Percentiles rank a stretch among this genome's conserved stretches.
phyloP scores from a whole-genome alignment of 2,113 vertebrate genomes.

The Perca schrenkii region DNA sequence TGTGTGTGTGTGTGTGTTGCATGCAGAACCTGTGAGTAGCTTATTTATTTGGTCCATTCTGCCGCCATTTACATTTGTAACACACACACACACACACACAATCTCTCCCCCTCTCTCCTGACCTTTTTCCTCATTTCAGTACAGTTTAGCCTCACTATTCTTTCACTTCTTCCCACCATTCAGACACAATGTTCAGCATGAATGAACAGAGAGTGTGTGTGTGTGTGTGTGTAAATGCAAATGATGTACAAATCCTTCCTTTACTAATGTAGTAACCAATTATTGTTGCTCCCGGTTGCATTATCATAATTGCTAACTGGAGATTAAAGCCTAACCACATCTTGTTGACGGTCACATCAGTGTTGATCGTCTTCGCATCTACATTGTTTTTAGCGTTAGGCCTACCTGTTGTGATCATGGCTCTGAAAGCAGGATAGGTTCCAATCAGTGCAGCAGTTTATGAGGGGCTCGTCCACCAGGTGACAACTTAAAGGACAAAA shows the following conservation, averaged over 20 bases:
- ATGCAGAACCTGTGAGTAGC: too few relatives aligned
- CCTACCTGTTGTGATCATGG: background rate
- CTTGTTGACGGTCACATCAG: background rate
- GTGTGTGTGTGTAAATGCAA: slow-evolving; percentile 13
- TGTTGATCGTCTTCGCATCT: background rate
- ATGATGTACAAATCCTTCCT: background rate
- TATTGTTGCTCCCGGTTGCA: background rate
- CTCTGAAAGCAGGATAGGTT: background rate
- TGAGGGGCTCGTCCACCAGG: background rate
- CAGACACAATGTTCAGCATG: slow-evolving; percentile 10
- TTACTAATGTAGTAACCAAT: background rate
- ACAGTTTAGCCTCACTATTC: slow-evolving; percentile 18
- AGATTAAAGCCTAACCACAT: background rate
- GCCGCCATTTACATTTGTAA: too few relatives aligned
- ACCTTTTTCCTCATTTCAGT: slow-evolving; percentile 31
- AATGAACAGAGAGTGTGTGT: background rate
- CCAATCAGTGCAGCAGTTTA: background rate
- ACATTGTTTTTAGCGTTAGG: background rate
- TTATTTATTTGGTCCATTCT: too few relatives aligned
- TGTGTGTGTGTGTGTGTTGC: background rate
- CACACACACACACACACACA: background rate
- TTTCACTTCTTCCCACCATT: slow-evolving; percentile 4
- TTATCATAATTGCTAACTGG: background rate
- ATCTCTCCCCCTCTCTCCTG: slow-evolving; percentile 4
- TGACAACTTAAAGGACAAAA: background rate